phyloP scores from a whole-genome alignment of 1,140 invertebrate genomes.

The Ceratosolen fusciceps region DNA sequence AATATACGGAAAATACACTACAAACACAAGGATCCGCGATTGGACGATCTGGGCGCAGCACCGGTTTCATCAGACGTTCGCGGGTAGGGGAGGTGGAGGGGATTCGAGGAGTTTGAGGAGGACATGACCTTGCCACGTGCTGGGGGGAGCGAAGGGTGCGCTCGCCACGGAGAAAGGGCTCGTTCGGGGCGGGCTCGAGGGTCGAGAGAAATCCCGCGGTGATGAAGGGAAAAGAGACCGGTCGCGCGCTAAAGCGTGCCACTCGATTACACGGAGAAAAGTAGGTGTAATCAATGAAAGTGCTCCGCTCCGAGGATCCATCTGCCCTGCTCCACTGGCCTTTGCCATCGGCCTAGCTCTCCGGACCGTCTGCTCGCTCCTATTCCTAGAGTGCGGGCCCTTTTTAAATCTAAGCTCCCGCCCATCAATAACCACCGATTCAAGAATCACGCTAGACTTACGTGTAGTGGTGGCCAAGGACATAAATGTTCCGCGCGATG shows the following conservation, averaged over 20 bases:
- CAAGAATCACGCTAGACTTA: too few species aligned
- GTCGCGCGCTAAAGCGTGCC: not conserved
- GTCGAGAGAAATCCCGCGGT: not conserved
- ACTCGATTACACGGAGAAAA: slow-evolving; percentile 22
- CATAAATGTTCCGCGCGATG: too few species aligned
- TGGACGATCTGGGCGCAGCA: not conserved
- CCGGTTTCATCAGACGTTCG: not conserved
- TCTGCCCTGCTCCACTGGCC: too few species aligned
- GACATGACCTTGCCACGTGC: slow-evolving; percentile 64
- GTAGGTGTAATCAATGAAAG: slow-evolving; percentile 28
- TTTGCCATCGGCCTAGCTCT: too few species aligned
- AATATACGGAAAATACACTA: slow-evolving; percentile 46
- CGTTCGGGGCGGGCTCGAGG: not conserved
- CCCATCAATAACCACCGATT: too few species aligned
- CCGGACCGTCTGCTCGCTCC: too few species aligned
- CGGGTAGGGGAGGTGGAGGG: not conserved
- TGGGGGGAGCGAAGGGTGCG: slow-evolving; percentile 38
- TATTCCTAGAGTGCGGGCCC: too few species aligned
- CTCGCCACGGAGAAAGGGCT: slow-evolving; percentile 40
- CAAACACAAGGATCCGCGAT: not conserved
- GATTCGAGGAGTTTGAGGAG: slow-evolving; percentile 45
- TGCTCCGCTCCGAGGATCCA: not conserved
- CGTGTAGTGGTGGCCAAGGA: too few species aligned
- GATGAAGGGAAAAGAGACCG: slow-evolving; percentile 5
- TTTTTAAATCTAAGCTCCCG: too few species aligned